phyloP scores from a whole-genome alignment of 64 coral and sea anemone species.

The Porites australiensis region DNA sequence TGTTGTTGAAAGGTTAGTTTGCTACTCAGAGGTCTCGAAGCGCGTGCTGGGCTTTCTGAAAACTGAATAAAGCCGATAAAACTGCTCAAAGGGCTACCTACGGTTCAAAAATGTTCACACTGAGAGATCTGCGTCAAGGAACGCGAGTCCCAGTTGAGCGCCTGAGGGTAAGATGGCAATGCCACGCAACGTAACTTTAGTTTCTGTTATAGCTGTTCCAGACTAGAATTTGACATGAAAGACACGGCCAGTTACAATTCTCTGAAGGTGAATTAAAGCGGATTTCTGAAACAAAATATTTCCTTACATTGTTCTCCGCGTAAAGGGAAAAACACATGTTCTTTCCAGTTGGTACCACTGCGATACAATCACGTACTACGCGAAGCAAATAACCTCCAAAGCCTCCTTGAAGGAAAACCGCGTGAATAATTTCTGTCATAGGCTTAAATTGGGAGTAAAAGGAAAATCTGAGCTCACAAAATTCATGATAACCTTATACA shows the following conservation, averaged over 20 bases:
- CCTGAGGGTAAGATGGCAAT: slow-evolving; percentile 3
- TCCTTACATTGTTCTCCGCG: slow-evolving; percentile 8
- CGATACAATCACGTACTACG: not conserved
- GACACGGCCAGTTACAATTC: not conserved
- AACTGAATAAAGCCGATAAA: slow-evolving; percentile 20
- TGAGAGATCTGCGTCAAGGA: slow-evolving; percentile 14
- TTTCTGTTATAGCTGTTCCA: not conserved
- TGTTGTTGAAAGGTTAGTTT: slow-evolving; percentile 26
- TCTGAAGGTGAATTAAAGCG: not conserved
- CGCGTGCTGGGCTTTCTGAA: slow-evolving; percentile 19
- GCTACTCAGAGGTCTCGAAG: not conserved
- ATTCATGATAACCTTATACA: not conserved
- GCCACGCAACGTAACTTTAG: slow-evolving; percentile 25
- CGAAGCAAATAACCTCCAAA: not conserved
- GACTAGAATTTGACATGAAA: not conserved
- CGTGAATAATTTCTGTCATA: not conserved
- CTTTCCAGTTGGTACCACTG: not conserved
- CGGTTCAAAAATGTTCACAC: slow-evolving; percentile 10
- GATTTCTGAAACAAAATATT: slow-evolving; percentile 60
- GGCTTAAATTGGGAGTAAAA: not conserved
- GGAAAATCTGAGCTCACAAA: not conserved
- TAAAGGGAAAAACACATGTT: slow-evolving; percentile 9
- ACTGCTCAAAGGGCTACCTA: slow-evolving; percentile 14
- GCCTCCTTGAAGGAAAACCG: not conserved
- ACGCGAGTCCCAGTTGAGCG: not conserved